Base-by-base conservation (phyloP, 2,888 invertebrate species). In the Amphimallon solstitiale region DNA sequence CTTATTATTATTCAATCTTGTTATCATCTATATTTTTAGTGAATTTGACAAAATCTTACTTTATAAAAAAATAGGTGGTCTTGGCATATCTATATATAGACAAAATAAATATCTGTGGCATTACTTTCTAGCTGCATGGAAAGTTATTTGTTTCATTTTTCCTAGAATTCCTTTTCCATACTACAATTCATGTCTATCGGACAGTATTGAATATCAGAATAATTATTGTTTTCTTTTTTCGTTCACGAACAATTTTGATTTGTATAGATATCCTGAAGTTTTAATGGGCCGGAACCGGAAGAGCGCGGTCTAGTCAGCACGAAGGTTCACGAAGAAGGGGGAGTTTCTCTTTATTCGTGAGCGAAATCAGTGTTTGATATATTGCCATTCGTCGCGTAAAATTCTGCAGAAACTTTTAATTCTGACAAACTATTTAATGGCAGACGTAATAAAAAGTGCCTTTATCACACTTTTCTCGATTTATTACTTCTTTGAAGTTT, bases 241-340 rank as follows among this genome's bases (percentile, higher is more conserved):
- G 43, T 61, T 66, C 63, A 38, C 21, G 67, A 56, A 48, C 61
- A 56, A 49, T 68, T 70, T 65, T 71, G 71, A 73, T 71, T 73
- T 68, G 72, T 70, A 67, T 70, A 65, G 65, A 73, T 73, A 70
- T 66, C 69, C 68, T 71, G 73, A 69, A 69, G 70, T 73, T 71
- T 72, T 69, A 75, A 74, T 74, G 72, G 71, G 71, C 73, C 72
- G 73, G 74, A 75, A 75, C 72, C 71, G 71, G 74, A 73, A 73
- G 66, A 70, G 40, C 68, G 52, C 56, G 69, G 63, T 60, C 68
- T 54, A 40, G 68, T 34, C 60, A 43, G 61, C 63, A 64, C 59
- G 54, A 63, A 63, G 59, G 37, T 17, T 19, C 23, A 38, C 19
- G 23, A 38, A 59, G 38, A 48, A 59, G 64, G 48, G n/a, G 59